These are phyloP conservation scores for Mya arenaria DNA, from an alignment of 1,140 invertebrate genomes.

Conservation along the genomic window DNA sequence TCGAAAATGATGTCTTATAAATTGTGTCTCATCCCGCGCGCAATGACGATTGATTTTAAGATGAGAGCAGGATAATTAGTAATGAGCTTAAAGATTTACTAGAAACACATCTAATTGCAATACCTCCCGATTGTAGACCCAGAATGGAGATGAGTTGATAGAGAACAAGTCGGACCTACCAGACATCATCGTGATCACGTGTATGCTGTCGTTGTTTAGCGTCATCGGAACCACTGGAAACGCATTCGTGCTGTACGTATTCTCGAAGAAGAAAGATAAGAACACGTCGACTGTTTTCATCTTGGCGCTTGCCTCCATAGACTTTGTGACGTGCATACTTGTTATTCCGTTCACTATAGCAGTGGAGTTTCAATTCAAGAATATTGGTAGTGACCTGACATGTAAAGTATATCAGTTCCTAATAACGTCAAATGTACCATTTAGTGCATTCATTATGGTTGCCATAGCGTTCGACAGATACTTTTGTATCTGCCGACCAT, in stretches of 20 bases:
- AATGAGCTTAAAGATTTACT: too few relatives aligned
- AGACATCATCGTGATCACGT: conserved; percentile 60
- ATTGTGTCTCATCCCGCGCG: too few relatives aligned
- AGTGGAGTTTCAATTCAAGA: conserved; percentile 62
- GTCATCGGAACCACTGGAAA: conserved; percentile 77
- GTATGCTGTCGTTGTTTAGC: conserved; percentile 62
- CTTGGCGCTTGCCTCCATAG: conserved; percentile 75
- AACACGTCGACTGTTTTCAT: conserved; percentile 79
- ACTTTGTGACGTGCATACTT: conserved; percentile 75
- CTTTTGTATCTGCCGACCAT: conserved; percentile 80
- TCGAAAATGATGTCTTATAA: too few relatives aligned
- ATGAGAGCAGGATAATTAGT: too few relatives aligned
- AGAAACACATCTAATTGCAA: too few relatives aligned
- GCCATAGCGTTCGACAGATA: conserved; percentile 80
- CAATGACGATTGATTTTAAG: too few relatives aligned
- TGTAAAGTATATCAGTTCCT: conserved; percentile 79
- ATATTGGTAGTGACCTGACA: conserved; percentile 66
- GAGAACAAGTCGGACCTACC: conserved; percentile 56
- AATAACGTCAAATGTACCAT: conserved; percentile 77
- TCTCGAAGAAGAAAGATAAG: conserved; percentile 77
- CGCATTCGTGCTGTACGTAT: conserved; percentile 78
- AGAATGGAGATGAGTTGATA: conserved; percentile 30
- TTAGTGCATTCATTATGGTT: conserved; percentile 79
- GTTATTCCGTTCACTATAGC: conserved; percentile 76
- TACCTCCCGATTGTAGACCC: too few relatives aligned